Conservation (phyloP, 2,888 invertebrate genomes). For the Fragum sueziense region DNA sequence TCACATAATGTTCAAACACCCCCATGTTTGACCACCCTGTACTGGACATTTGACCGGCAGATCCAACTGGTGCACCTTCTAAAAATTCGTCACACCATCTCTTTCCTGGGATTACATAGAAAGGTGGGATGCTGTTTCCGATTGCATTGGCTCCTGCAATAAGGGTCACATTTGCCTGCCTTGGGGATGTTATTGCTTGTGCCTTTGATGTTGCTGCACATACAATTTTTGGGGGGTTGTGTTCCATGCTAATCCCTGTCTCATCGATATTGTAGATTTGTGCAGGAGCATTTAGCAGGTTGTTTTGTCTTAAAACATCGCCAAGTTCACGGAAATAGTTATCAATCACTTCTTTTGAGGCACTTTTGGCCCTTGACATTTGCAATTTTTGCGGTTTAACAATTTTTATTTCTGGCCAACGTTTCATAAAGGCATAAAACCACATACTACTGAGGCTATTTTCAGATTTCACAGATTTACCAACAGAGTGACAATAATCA, state of each 20-base stretch:
- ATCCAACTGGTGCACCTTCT: neutral
- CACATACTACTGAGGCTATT: conserved; percentile 9
- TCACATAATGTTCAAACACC: neutral
- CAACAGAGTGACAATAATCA: conserved; percentile 23
- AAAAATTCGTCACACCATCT: neutral
- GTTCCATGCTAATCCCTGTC: neutral
- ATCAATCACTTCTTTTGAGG: conserved; percentile 9
- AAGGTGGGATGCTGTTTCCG: neutral
- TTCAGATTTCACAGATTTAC: neutral
- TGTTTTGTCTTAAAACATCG: neutral
- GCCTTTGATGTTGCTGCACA: conserved; percentile 22
- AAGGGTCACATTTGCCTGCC: neutral
- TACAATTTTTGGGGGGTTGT: conserved; percentile 19
- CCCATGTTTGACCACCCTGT: conserved; percentile 10
- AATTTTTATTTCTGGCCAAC: conserved; percentile 23
- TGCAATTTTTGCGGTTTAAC: conserved; percentile 15
- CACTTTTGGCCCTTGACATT: neutral
- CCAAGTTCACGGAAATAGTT: conserved; percentile 12
- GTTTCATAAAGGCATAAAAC: conserved; percentile 20
- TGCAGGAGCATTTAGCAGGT: neutral
- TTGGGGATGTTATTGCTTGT: conserved; percentile 1
- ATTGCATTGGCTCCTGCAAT: neutral
- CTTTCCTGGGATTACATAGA: neutral
- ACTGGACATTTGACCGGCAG: neutral
- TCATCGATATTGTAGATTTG: conserved; percentile 28